Base-by-base conservation (phyloP, 2,888 invertebrate genomes). In the Dolichopus griseipennis region DNA sequence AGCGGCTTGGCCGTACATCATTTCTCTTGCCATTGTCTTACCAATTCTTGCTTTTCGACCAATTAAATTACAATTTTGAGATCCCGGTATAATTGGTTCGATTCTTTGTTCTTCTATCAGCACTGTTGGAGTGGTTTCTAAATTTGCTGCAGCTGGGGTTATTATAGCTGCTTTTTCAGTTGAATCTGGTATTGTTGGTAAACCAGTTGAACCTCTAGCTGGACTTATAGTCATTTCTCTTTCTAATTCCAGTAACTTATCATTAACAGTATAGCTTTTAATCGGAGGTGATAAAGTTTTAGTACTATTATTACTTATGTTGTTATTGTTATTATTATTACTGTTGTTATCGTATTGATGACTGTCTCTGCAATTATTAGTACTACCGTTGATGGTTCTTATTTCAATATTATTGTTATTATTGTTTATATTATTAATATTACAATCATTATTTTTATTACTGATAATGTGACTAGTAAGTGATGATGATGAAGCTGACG, bases 21-120 rank as follows among this genome's bases (percentile, higher is more conserved):
- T 79, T 73, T 87, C 86, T 22, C 89, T 81, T 10, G 88, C 89
- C 87, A 89, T 89, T 37, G 84, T 87, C 76, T 90, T 90, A 65
- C 86, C 86, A 66, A 86, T 81, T 67, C 86, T 81, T 37, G 86
- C 85, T 75, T 84, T 85, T 61, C 85, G 78, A 63, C 82, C 81
- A 64, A 76, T 67, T 27, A 71, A 67, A 65, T 64, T 18, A 37
- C 62, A 65, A 65, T 64, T 68, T 65, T 63, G 65, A 65, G 37
- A 34, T 61, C 27, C 27, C 3, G 18, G 6, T 27, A 63, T 6
- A 63, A 62, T 62, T 62, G 22, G 27, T 27, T 22, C 22, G n/a
- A 33, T 37, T 18, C 33, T 21, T 72, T 8, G 15, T 65, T 20
- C 2, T 68, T 61, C 8, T 61, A 65, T 61, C 21, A 20, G 18